Evolutionary conservation across 2,888 invertebrate species (phyloP).

Genomic region (Anagyrus pseudococci): DNA sequence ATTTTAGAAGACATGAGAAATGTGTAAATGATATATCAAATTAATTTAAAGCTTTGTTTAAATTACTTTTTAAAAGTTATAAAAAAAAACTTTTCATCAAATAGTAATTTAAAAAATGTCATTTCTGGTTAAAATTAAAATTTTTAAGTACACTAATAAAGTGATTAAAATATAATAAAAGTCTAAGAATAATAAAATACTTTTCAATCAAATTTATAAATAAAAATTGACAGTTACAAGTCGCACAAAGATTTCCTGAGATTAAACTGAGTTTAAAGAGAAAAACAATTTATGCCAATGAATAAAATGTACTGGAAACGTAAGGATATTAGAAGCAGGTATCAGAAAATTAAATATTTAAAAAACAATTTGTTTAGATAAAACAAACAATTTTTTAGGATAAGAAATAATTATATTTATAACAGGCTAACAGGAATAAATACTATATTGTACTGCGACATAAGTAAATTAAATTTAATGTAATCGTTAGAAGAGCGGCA

Average conservation of each 20-base stretch:
- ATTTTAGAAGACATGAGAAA: too few relatives aligned
- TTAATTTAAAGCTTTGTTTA: too few relatives aligned
- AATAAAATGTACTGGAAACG: background rate
- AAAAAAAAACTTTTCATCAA: too few relatives aligned
- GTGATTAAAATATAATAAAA: conserved; percentile 15
- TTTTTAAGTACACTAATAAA: conserved; percentile 26
- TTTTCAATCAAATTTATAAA: background rate
- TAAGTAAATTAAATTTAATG: conserved; percentile 36
- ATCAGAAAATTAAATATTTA: background rate
- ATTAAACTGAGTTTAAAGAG: conserved; percentile 10
- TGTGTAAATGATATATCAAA: too few relatives aligned
- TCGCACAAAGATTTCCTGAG: conserved; percentile 6
- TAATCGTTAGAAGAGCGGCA: conserved; percentile 21
- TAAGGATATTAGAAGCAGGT: background rate
- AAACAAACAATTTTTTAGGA: conserved; percentile 14
- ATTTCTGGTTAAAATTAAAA: conserved; percentile 11
- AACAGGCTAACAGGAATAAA: conserved; percentile 35
- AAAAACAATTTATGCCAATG: background rate
- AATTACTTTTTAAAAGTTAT: too few relatives aligned
- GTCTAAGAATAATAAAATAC: conserved; percentile 6
- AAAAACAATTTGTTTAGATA: background rate
- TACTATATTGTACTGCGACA: conserved; percentile 38
- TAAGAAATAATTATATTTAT: conserved; percentile 25
- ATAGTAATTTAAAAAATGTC: too few relatives aligned
- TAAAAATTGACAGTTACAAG: background rate